phyloP scores from a whole-genome alignment of 2,797 vertebrate genomes.

The Platalea minor region DNA sequence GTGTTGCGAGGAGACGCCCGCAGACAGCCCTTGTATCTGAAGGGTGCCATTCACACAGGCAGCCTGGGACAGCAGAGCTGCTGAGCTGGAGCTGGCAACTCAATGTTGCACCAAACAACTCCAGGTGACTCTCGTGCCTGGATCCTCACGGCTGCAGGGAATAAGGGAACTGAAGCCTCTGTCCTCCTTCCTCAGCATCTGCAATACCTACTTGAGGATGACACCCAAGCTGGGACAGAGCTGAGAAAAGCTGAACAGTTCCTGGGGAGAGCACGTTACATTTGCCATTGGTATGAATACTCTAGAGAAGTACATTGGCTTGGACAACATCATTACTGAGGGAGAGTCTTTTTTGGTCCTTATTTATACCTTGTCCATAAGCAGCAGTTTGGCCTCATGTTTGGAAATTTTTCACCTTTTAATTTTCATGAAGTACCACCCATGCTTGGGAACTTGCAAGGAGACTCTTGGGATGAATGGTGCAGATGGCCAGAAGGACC shows the following conservation, averaged over 20 bases:
- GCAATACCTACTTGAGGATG: not conserved
- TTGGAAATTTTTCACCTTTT: not conserved
- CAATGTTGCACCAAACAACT: not conserved
- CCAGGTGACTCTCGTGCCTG: not conserved
- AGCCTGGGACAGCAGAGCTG: not conserved
- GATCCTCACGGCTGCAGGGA: not conserved
- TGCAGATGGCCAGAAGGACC: not conserved
- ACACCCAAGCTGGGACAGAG: not conserved
- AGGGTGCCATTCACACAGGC: not conserved
- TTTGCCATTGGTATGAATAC: not conserved
- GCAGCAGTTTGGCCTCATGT: not conserved
- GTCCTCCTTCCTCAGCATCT: not conserved
- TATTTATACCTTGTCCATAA: not conserved
- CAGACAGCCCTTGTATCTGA: not conserved
- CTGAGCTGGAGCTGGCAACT: not conserved
- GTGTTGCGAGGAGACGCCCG: accelerated
- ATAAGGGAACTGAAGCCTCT: not conserved
- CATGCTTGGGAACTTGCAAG: not conserved
- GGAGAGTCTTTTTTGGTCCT: not conserved
- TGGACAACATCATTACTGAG: not conserved
- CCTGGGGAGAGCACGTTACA: not conserved
- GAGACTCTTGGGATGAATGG: not conserved
- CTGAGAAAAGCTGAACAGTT: not conserved
- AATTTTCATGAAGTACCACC: not conserved
- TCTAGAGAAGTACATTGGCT: not conserved